Conservation (phyloP, 2,888 invertebrate genomes). For the Pseudolycoriella hygida region DNA sequence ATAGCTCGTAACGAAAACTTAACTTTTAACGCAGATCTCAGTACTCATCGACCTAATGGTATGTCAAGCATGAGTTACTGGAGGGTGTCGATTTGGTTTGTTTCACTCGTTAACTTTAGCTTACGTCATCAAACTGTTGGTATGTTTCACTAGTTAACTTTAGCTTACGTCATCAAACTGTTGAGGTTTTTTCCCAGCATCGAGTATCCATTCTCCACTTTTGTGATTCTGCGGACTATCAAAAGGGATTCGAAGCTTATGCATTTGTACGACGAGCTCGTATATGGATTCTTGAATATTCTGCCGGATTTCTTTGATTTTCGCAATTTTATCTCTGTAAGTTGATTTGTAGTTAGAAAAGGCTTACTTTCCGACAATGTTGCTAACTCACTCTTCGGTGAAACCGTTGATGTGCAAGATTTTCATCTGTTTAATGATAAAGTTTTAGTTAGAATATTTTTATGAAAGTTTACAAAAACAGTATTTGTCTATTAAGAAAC, state of each 20-base stretch:
- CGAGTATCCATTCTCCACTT: slow-evolving; percentile 31
- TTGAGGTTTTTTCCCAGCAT: slow-evolving; percentile 34
- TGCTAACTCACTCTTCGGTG: slow-evolving; percentile 40
- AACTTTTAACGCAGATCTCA: too few species aligned
- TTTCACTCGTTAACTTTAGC: too few species aligned
- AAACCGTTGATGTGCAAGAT: slow-evolving; percentile 68
- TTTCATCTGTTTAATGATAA: slow-evolving; percentile 61
- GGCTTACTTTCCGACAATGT: not conserved
- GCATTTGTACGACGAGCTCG: slow-evolving; percentile 42
- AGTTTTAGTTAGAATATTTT: too few species aligned
- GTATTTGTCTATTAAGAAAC: too few species aligned
- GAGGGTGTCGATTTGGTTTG: too few species aligned
- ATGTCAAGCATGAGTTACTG: too few species aligned
- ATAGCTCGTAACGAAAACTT: too few species aligned
- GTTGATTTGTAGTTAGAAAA: not conserved
- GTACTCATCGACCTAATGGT: too few species aligned
- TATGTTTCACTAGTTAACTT: not conserved
- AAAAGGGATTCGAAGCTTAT: slow-evolving; percentile 32
- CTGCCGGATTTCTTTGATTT: slow-evolving; percentile 44
- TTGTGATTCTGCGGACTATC: slow-evolving; percentile 26
- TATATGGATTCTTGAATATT: slow-evolving; percentile 62
- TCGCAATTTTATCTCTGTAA: slow-evolving; percentile 47
- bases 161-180: slow-evolving; percentile 25
- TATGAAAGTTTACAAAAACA: too few species aligned
- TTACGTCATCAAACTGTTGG: too few species aligned